Evolutionary conservation across 2,888 invertebrate species (phyloP), one percentile per base, ranked within the genome.

Genomic region (Caenorhabditis sp.): DNA sequence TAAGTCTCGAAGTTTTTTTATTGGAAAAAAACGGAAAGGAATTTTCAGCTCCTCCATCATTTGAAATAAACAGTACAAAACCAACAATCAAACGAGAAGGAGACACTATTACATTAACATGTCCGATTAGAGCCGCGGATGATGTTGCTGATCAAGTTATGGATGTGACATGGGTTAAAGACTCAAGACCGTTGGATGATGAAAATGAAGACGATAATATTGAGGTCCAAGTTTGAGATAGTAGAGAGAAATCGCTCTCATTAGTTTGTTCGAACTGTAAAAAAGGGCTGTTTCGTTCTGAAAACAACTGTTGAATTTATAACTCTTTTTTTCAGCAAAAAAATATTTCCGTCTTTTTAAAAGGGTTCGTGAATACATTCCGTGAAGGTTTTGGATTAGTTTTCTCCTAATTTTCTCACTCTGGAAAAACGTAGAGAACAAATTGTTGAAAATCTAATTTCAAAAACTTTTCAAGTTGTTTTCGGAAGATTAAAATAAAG

Each of bases 171-270:
- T 90, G 90, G 89, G 77, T 78, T 6, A 88, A 88, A 76, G 85
- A 94, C 87, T 92, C 92, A 1, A 90, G 91, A 17, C 86, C 87
- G 3, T 57, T 89, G 14, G 91, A 86, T 62, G 37, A 61, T 36
- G 75, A 69, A 50, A 66, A 58, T 31, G 12, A 10, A 1, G 23
- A n/a, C 8, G 43, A 50, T 0, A 43, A 31, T 50, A 31, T 26
- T n/a, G 19, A 43, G 21, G 21, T 53, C 21, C 31, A 31, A 10
- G 4, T 31, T 31, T n/a, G n/a, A n/a, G n/a, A n/a, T n/a, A n/a
- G n/a, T n/a, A n/a, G n/a, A n/a, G n/a, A n/a, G n/a, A n/a, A n/a
- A n/a, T n/a, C n/a, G n/a, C n/a, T n/a, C n/a, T n/a, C n/a, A n/a
- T n/a, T n/a, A n/a, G n/a, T n/a, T n/a, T n/a, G n/a, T n/a, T n/a